phyloP scores from a whole-genome alignment of 2,797 vertebrate genomes.

The Ptychadena robeensis region DNA sequence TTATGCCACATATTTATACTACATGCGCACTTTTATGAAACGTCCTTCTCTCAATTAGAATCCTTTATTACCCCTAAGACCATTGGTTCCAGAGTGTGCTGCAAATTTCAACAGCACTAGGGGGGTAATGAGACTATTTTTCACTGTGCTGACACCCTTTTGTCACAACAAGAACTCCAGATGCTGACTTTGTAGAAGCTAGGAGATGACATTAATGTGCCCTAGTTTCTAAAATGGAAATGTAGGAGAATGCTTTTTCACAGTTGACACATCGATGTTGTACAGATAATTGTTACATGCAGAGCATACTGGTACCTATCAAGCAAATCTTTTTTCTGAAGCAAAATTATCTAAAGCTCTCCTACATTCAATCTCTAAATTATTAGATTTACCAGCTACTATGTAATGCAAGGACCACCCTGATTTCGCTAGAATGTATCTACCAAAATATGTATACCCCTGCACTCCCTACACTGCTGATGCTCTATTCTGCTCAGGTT shows the following conservation, averaged over 20 bases:
- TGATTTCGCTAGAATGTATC: no score
- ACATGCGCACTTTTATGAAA: constrained; percentile 62
- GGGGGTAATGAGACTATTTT: constrained; percentile 57
- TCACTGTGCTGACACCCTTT: constrained; percentile 16
- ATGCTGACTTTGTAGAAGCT: background rate
- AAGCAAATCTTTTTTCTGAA: no score
- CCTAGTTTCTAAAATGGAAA: no score
- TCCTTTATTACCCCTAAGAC: constrained; percentile 65
- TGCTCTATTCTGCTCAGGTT: no score
- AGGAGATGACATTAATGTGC: no score
- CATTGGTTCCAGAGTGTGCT: background rate
- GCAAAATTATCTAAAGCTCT: no score
- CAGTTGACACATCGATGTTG: background rate
- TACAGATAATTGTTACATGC: background rate
- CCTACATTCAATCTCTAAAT: no score
- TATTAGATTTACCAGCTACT: no score
- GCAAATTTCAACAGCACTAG: constrained; percentile 18
- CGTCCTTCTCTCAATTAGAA: constrained; percentile 62
- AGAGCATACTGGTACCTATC: background rate
- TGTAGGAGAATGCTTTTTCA: no score
- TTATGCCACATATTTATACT: constrained; percentile 67
- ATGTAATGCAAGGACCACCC: no score
- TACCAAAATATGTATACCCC: no score
- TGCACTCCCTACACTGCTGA: no score
- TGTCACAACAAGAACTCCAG: background rate